These are phyloP conservation scores for Pachyuromys duprasi DNA, from an alignment of 2,797 vertebrate species.

Conservation along the genomic window DNA sequence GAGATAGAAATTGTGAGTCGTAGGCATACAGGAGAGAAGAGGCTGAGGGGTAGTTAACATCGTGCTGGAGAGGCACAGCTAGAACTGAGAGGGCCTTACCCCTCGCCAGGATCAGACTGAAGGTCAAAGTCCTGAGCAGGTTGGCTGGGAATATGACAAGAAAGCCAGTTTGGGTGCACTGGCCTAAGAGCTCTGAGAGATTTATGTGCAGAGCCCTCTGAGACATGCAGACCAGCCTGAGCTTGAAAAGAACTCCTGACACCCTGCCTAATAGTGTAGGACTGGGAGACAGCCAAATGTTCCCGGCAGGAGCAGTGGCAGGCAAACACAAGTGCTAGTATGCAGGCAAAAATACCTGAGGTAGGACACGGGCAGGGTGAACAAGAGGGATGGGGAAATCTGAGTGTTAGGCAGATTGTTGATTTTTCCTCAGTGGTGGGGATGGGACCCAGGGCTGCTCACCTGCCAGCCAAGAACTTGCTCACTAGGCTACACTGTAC, in stretches of 20 bases:
- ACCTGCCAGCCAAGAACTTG: neutral
- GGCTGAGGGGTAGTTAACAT: neutral
- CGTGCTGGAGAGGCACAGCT: neutral
- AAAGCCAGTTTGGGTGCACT: neutral
- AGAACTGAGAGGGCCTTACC: neutral
- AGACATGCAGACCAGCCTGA: neutral
- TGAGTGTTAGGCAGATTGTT: neutral
- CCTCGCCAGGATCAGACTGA: neutral
- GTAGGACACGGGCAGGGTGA: neutral
- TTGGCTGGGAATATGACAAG: neutral
- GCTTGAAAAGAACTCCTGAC: neutral
- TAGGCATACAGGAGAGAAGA: neutral
- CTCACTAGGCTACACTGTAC: neutral
- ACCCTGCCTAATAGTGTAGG: neutral
- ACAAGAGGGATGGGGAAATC: neutral
- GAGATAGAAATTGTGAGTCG: neutral
- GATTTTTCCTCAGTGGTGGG: neutral
- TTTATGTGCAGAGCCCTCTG: neutral
- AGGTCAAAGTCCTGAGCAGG: neutral
- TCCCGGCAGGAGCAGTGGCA: neutral
- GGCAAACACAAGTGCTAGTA: neutral
- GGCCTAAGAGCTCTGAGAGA: neutral
- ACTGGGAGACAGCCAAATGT: neutral
- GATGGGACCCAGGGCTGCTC: neutral
- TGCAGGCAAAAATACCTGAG: neutral